A percentile compares a stretch with the other conserved stretches of the same genome.
Evolutionary conservation across 2,797 vertebrate species (phyloP).

Genomic region (Cyclopterus lumpus): DNA sequence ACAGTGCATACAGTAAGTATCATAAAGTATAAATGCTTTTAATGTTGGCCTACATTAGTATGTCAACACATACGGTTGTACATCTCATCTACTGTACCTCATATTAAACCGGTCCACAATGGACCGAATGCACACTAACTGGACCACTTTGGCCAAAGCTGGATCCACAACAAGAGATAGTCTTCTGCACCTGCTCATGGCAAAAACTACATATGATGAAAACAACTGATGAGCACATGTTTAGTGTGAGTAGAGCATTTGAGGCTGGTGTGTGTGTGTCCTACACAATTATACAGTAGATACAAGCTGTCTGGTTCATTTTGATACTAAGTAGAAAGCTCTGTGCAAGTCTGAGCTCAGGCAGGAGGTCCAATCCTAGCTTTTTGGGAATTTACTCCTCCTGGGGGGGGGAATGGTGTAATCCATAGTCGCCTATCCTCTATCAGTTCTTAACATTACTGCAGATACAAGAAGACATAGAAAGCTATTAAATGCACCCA

Average conservation of each 20-base stretch:
- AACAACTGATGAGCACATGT: slow-evolving; percentile 51
- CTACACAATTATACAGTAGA: slow-evolving; percentile 56
- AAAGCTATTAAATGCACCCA: slow-evolving; percentile 61
- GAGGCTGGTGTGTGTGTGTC: slow-evolving; percentile 67
- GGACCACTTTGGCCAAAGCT: slow-evolving; percentile 74
- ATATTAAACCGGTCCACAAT: slow-evolving; percentile 66
- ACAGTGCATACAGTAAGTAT: slow-evolving; percentile 80
- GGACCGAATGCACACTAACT: slow-evolving; percentile 72
- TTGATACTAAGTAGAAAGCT: slow-evolving; percentile 60
- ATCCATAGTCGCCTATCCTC: slow-evolving; percentile 48
- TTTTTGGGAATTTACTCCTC: slow-evolving; percentile 53
- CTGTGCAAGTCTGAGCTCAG: slow-evolving; percentile 74
- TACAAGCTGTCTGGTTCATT: slow-evolving; percentile 58
- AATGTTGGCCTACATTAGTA: slow-evolving; percentile 79
- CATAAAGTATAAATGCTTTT: slow-evolving; percentile 82
- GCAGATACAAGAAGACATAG: slow-evolving; percentile 64
- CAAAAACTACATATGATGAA: slow-evolving; percentile 39
- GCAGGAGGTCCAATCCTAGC: slow-evolving; percentile 60
- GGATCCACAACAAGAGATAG: slow-evolving; percentile 63
- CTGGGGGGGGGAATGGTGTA: slow-evolving; percentile 28
- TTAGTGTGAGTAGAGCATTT: slow-evolving; percentile 56
- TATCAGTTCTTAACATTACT: slow-evolving; percentile 42
- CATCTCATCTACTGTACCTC: slow-evolving; percentile 52
- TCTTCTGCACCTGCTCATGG: slow-evolving; percentile 60
- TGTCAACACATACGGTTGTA: slow-evolving; percentile 71